phyloP scores from a whole-genome alignment of 1,140 invertebrate genomes.

The Ostrea edulis region DNA sequence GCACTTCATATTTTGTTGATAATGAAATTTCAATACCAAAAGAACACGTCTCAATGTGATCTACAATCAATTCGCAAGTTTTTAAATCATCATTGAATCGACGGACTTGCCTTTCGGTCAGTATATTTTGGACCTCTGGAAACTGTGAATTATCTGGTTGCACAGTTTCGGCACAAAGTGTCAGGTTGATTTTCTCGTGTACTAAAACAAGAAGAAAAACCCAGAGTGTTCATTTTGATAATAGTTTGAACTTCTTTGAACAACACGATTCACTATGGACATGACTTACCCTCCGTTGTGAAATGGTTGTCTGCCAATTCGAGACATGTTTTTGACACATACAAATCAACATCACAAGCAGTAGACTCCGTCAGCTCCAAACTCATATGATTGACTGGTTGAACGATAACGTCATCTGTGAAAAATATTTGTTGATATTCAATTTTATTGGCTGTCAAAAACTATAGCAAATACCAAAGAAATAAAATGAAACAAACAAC shows the following conservation, averaged over 20 bases:
- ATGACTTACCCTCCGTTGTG: not conserved
- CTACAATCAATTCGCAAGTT: not conserved
- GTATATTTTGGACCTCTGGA: not conserved
- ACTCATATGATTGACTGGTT: not conserved
- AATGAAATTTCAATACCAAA: not conserved
- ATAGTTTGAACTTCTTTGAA: too few species aligned
- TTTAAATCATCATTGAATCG: not conserved
- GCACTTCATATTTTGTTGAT: not conserved
- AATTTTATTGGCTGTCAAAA: too few species aligned
- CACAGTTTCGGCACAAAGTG: not conserved
- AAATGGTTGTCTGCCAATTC: not conserved
- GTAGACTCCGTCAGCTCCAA: not conserved
- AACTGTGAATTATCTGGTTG: not conserved
- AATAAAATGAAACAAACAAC: too few species aligned
- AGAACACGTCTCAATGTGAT: not conserved
- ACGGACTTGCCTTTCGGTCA: not conserved
- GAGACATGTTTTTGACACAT: not conserved
- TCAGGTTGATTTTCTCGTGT: not conserved
- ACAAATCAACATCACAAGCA: not conserved
- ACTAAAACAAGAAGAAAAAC: not conserved
- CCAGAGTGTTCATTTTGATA: too few species aligned
- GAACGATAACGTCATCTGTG: not conserved
- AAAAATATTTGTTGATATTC: too few species aligned
- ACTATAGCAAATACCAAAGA: too few species aligned
- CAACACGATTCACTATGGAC: too few species aligned